phyloP scores from a whole-genome alignment of 2,888 invertebrate species.

The Poecilobothrus nobilitatus region DNA sequence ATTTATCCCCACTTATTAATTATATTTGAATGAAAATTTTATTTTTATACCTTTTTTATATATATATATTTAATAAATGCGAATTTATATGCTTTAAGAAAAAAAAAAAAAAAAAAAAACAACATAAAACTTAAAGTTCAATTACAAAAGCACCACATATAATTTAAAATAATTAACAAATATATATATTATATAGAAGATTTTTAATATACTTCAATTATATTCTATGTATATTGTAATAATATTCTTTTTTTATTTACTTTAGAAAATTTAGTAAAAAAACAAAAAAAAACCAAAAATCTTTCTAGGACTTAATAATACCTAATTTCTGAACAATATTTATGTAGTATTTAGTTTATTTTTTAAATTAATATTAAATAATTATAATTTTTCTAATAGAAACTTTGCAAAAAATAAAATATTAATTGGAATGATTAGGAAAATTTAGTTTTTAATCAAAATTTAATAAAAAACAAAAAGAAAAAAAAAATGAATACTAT shows the following conservation, averaged over 20 bases:
- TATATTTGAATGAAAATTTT: too few species aligned
- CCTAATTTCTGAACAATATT: neutral
- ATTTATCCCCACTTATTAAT: too few species aligned
- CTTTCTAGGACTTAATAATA: neutral
- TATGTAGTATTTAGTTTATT: neutral
- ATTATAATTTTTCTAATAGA: neutral
- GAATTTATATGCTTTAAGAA: neutral
- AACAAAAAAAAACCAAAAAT: too few species aligned
- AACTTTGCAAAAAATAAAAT: neutral
- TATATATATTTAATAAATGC: neutral
- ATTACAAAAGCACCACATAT: neutral
- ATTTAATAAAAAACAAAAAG: neutral
- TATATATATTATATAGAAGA: too few species aligned
- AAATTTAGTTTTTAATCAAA: neutral
- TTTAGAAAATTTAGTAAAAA: too few species aligned
- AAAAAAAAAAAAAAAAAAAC: neutral
- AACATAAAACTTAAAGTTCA: neutral
- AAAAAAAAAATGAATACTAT: neutral
- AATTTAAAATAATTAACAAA: neutral
- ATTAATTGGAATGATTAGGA: slow-evolving; percentile 4
- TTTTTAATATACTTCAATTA: too few species aligned
- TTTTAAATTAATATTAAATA: neutral
- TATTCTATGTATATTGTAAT: too few species aligned
- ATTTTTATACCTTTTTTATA: too few species aligned
- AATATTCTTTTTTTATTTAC: too few species aligned